Evolutionary conservation across 2,113 vertebrate genomes (phyloP).

Genomic region (Paracanthobrama guichenoti): DNA sequence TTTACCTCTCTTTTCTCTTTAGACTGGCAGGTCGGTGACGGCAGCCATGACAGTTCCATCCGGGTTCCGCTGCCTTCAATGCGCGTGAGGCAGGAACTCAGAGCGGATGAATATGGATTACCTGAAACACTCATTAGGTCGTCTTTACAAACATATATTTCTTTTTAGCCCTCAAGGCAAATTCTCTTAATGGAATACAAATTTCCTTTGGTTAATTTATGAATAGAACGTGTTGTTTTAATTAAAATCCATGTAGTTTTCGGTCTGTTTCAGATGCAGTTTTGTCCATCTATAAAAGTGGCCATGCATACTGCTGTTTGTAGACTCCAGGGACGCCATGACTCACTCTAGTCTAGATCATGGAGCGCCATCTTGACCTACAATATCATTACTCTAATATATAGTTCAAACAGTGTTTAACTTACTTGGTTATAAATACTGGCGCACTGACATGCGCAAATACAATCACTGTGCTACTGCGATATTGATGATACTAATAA

Average conservation of each 20-base stretch:
- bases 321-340: slow-evolving; percentile 53
- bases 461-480: neutral
- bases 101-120: slow-evolving; percentile 85
- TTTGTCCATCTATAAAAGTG: neutral
- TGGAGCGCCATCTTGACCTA: slow-evolving; percentile 55
- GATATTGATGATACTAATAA: neutral
- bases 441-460: neutral
- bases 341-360: slow-evolving; percentile 29
- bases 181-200: neutral
- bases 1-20: slow-evolving; percentile 78
- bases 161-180: neutral
- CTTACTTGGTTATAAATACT: neutral
- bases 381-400: slow-evolving; percentile 10
- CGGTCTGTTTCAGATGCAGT: neutral
- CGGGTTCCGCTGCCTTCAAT: slow-evolving; percentile 78
- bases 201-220: neutral
- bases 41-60: slow-evolving; percentile 97
- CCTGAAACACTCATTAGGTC: slow-evolving; percentile 65
- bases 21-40: slow-evolving; percentile 80
- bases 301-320: slow-evolving; percentile 14
- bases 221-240: neutral
- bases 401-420: slow-evolving; percentile 4
- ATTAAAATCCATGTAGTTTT: neutral
- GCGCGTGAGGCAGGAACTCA: slow-evolving; percentile 63
- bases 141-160: slow-evolving; percentile 7